These are phyloP conservation scores for Epinotia bilunana DNA, from an alignment of 2,888 invertebrate species.

Conservation along the genomic window DNA sequence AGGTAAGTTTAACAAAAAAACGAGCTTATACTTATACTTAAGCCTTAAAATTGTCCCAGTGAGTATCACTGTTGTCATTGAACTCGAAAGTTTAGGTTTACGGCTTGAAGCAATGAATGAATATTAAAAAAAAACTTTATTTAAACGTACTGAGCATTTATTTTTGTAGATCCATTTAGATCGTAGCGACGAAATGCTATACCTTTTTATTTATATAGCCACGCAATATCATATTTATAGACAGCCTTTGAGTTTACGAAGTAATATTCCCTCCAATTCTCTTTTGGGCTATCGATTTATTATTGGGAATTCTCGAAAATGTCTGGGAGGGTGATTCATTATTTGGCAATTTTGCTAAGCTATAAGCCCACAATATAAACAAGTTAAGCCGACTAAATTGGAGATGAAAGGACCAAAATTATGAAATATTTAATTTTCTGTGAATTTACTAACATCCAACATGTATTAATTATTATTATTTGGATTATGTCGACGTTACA, in stretches of 20 bases:
- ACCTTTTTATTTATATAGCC: background rate
- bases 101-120: too few species aligned
- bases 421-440: background rate
- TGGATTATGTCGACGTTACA: too few species aligned
- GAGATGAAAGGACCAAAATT: background rate
- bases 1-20: too few species aligned
- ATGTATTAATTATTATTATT: background rate
- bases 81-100: too few species aligned
- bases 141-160: too few species aligned
- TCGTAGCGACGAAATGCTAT: too few species aligned
- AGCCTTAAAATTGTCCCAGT: too few species aligned
- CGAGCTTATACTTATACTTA: too few species aligned
- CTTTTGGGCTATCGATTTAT: slow-evolving; percentile 22
- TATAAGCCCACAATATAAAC: background rate
- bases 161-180: too few species aligned
- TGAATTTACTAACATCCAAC: background rate
- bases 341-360: slow-evolving; percentile 10
- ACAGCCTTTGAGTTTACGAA: background rate
- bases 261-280: background rate
- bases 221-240: background rate
- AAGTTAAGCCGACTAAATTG: background rate
- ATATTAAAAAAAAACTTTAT: too few species aligned
- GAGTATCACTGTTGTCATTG: too few species aligned
- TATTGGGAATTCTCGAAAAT: slow-evolving; percentile 12
- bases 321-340: slow-evolving; percentile 16